Percentiles rank a stretch among this genome's conserved stretches.
phyloP scores from a whole-genome alignment of 2,888 invertebrate species.

The Cerceris rybyensis region DNA sequence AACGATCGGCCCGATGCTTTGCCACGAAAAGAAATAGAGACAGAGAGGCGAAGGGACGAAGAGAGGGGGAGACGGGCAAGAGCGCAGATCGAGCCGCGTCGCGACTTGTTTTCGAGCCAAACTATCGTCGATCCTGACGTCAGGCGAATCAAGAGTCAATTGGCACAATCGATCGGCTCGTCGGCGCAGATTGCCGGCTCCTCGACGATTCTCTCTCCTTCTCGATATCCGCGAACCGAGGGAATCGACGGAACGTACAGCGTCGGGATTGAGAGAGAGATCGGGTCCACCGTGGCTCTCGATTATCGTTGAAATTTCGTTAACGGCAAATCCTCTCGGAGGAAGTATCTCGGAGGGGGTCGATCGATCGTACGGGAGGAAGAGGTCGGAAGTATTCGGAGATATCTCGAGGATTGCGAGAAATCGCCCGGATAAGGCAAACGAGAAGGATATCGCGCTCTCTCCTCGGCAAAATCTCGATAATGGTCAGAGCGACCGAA shows the following conservation, averaged over 20 bases:
- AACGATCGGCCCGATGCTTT: too few relatives aligned
- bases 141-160: constrained; percentile 67
- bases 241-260: too few relatives aligned
- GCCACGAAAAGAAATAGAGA: too few relatives aligned
- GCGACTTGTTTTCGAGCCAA: constrained; percentile 31
- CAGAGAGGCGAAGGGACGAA: too few relatives aligned
- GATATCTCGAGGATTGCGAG: neutral
- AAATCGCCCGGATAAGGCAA: neutral
- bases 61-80: neutral
- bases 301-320: too few relatives aligned
- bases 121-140: constrained; percentile 47
- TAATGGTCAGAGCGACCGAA: neutral
- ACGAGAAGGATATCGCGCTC: neutral
- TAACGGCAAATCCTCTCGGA: too few relatives aligned
- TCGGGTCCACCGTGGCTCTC: too few relatives aligned
- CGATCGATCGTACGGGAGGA: neutral
- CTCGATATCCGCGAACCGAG: neutral
- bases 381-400: neutral
- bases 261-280: too few relatives aligned
- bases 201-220: neutral
- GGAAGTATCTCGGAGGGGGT: neutral
- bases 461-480: neutral
- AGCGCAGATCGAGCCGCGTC: constrained; percentile 5
- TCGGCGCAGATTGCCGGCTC: constrained; percentile 3
- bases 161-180: constrained; percentile 65